Conservation (phyloP, 2,797 vertebrate species). For the Hemibagrus guttatus region DNA sequence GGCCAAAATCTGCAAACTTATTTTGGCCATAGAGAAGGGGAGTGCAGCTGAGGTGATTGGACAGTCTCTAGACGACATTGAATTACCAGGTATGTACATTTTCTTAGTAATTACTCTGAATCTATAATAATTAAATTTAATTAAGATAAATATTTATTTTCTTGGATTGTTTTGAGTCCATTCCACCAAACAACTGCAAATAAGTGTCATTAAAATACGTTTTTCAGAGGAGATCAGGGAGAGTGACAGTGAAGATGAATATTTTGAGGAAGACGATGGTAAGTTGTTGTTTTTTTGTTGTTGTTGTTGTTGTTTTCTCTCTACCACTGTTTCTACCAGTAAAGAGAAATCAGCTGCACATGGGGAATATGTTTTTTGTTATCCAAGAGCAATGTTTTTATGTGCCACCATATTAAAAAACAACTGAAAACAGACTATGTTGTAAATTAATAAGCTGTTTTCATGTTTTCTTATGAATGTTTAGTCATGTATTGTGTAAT, state of each 20-base stretch:
- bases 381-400: background rate
- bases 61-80: slow-evolving; percentile 26
- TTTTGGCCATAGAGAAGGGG: slow-evolving; percentile 35
- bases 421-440: background rate
- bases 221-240: slow-evolving; percentile 18
- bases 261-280: slow-evolving; percentile 24
- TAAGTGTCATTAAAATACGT: background rate
- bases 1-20: slow-evolving; percentile 34
- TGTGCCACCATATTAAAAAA: background rate
- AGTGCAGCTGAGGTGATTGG: background rate
- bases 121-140: background rate
- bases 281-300: background rate
- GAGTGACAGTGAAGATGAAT: slow-evolving; percentile 41
- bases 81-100: slow-evolving; percentile 4
- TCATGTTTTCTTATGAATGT: background rate
- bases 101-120: background rate
- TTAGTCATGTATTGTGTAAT: background rate
- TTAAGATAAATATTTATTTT: background rate
- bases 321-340: background rate
- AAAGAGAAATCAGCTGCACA: background rate
- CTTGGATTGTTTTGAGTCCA: background rate
- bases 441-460: background rate
- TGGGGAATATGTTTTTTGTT: background rate
- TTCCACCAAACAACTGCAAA: background rate
- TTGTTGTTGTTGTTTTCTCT: background rate